Conservation (phyloP, 2,113 vertebrate species). For the Lipotes vexillifer region DNA sequence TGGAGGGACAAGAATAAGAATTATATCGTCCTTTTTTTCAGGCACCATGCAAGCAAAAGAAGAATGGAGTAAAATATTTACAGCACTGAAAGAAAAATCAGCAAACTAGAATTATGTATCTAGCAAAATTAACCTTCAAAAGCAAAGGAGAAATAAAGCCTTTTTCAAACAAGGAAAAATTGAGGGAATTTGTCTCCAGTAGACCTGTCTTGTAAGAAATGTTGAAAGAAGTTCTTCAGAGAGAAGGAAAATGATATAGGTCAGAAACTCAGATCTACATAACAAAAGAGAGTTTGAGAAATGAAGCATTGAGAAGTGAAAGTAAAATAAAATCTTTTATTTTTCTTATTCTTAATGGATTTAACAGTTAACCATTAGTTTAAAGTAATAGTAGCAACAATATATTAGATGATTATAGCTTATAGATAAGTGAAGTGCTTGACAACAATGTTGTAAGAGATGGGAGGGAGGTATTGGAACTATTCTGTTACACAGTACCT, state of each 20-base stretch:
- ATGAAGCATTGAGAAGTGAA: neutral
- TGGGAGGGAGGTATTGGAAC: neutral
- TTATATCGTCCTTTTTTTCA: neutral
- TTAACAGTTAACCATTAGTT: neutral
- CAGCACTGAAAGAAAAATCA: neutral
- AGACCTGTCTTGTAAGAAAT: neutral
- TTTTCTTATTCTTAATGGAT: neutral
- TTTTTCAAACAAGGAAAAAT: neutral
- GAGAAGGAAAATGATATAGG: neutral
- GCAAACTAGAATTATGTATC: neutral
- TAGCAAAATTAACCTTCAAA: neutral
- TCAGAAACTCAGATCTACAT: neutral
- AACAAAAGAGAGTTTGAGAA: neutral
- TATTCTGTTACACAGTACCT: neutral
- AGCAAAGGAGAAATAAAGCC: neutral
- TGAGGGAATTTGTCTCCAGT: neutral
- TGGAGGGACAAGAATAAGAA: neutral
- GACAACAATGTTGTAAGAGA: neutral
- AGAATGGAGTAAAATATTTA: neutral
- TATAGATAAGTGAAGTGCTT: neutral
- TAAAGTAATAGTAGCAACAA: neutral
- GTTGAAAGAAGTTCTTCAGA: neutral
- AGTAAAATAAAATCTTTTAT: neutral
- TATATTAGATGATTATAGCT: neutral
- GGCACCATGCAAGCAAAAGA: neutral